A percentile compares a stretch with the other conserved stretches of the same genome.
Conservation (phyloP, 2,797 vertebrate genomes). For the Silurus lanzhouensis region DNA sequence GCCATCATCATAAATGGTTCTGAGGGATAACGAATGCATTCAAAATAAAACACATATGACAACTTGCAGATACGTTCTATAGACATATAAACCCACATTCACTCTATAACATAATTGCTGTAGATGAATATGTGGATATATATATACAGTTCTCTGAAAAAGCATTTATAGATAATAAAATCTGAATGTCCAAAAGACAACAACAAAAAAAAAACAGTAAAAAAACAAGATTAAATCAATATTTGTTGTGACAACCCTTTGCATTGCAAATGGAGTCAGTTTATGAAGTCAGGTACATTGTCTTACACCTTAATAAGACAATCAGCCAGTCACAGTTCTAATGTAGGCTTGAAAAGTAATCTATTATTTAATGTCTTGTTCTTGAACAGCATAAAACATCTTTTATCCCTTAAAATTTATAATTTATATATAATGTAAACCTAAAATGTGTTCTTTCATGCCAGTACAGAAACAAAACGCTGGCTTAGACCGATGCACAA, state of each 20-base stretch:
- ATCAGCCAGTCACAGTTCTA: not conserved
- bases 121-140: not conserved
- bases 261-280: not conserved
- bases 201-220: too few species aligned
- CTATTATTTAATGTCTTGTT: not conserved
- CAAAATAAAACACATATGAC: not conserved
- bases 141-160: not conserved
- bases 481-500: not conserved
- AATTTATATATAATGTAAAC: too few species aligned
- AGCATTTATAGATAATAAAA: not conserved
- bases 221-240: not conserved
- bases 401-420: not conserved
- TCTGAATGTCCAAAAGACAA: too few species aligned
- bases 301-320: not conserved
- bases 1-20: conserved; percentile 25
- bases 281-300: not conserved
- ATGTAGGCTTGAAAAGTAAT: not conserved
- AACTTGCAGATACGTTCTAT: not conserved
- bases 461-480: not conserved
- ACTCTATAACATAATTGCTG: too few species aligned
- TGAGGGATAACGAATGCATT: not conserved
- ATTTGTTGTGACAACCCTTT: not conserved
- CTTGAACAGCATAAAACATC: not conserved
- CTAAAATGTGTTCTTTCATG: not conserved
- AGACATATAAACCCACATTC: not conserved